Evolutionary conservation across 2,888 invertebrate species (phyloP), one percentile per base, ranked within the genome.

Genomic region (Meiosimyza decipiens): DNA sequence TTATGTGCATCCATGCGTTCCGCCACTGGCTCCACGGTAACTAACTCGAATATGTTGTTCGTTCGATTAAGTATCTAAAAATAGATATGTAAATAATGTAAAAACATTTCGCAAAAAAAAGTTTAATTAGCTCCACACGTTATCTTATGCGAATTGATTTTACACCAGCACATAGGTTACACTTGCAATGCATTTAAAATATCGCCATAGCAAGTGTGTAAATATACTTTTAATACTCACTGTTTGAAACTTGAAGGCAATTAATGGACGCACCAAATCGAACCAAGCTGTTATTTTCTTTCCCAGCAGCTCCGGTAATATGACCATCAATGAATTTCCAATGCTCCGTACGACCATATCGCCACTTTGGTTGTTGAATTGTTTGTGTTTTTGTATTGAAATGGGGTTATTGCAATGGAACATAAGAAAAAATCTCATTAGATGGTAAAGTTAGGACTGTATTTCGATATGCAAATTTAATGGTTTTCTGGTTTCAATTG

Each of bases 11-110:
- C 90, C 82, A 88, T 90, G 82, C 90, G 88, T 75, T 91, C 91
- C n/a, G 94, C 90, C n/a, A 95, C 92, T 0, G 95, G 93, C 73
- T 96, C 95, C 6, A 95, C 93, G 0, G 97, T 95, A 62, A 95
- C 92, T 82, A 98, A 87, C 87, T 98, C 98, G 88, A 99, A 99
- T 78, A 98, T 97, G 85, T 98, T 98, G 88, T 99, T 99, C 3
- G 96, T 96, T 79, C 98, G 92, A 83, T 96, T 95, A 76, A 97
- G 88, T 81, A 98, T 97, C 98, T 98, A 84, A 64, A 82, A 82
- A 69, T 40, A 9, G 40, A 9, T 40, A 40, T 40, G 40, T 9
- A 40, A 40, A 40, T 40, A 9, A 28, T 28, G 28, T 28, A 3
- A 28, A 3, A 28, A 28, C 4, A 28, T 28, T 40, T 40, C 9